A percentile compares a stretch with the other conserved stretches of the same genome.
These are phyloP conservation scores for Kryptolebias marmoratus DNA, from an alignment of 2,113 vertebrate species.

Conservation along the genomic window DNA sequence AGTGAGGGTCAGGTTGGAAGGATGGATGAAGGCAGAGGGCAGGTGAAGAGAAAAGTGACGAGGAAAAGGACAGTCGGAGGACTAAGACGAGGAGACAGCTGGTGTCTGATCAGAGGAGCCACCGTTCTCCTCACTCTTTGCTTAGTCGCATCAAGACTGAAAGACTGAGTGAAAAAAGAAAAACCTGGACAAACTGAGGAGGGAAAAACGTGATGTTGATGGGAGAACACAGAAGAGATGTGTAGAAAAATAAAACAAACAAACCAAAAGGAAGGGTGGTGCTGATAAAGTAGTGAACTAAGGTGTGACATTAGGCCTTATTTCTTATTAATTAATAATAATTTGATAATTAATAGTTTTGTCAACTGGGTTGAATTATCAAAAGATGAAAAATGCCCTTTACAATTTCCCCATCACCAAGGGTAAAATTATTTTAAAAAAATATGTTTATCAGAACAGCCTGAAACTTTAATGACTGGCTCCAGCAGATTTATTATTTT, in stretches of 20 bases:
- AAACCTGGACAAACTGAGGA: neutral
- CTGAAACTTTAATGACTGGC: no score
- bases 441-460: no score
- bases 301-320: neutral
- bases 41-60: slow-evolving; percentile 50
- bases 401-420: neutral
- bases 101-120: slow-evolving; percentile 80
- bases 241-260: slow-evolving; percentile 10
- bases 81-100: slow-evolving; percentile 72
- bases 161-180: slow-evolving; percentile 28
- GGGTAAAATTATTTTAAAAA: no score
- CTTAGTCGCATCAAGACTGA: slow-evolving; percentile 61
- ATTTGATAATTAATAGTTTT: no score
- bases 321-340: neutral
- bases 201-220: slow-evolving; percentile 13
- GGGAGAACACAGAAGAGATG: slow-evolving; percentile 2
- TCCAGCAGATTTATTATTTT: no score
- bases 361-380: neutral
- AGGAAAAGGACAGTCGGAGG: slow-evolving; percentile 47
- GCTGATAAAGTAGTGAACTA: neutral
- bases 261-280: neutral
- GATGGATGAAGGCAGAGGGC: slow-evolving; percentile 1
- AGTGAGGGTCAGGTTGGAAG: neutral
- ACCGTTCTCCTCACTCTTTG: slow-evolving; percentile 44
- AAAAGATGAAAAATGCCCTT: neutral